Conservation (phyloP, 1,140 invertebrate species). For the Samia ricini region DNA sequence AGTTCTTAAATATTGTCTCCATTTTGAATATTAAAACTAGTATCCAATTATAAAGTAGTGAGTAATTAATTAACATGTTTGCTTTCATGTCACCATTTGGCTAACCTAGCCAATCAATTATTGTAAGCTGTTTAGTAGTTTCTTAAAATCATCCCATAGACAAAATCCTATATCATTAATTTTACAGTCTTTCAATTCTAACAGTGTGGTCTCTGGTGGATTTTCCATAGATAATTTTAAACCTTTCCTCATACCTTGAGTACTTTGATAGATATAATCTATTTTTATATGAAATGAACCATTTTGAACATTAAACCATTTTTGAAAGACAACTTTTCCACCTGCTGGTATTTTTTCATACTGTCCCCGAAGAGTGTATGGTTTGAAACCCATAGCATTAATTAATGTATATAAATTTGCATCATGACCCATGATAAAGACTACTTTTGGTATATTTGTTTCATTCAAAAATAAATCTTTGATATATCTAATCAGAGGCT, state of each 20-base stretch:
- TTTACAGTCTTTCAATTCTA: slow-evolving; percentile 45
- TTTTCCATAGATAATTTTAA: slow-evolving; percentile 33
- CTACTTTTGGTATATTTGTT: slow-evolving; percentile 30
- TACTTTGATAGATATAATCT: slow-evolving; percentile 52
- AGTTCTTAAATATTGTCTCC: too few relatives aligned
- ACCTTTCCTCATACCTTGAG: slow-evolving; percentile 43
- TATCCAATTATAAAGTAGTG: too few relatives aligned
- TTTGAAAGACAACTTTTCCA: slow-evolving; percentile 62
- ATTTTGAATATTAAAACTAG: too few relatives aligned
- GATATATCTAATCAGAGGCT: slow-evolving; percentile 50
- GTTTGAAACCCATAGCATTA: slow-evolving; percentile 42
- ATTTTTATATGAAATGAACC: slow-evolving; percentile 43
- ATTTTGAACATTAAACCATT: slow-evolving; percentile 38
- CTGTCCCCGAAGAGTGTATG: slow-evolving; percentile 42
- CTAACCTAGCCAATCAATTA: neutral
- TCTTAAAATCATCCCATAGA: slow-evolving; percentile 48
- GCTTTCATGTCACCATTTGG: neutral
- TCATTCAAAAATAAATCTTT: slow-evolving; percentile 33
- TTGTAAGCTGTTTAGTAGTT: slow-evolving; percentile 24
- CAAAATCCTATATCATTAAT: slow-evolving; percentile 41
- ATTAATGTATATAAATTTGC: slow-evolving; percentile 52
- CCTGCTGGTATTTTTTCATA: slow-evolving; percentile 55
- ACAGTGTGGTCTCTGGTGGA: slow-evolving; percentile 38
- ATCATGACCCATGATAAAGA: slow-evolving; percentile 54
- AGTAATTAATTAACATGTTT: neutral